Conservation (phyloP, 2,113 vertebrate genomes). For the Dryoscopus gambensis region DNA sequence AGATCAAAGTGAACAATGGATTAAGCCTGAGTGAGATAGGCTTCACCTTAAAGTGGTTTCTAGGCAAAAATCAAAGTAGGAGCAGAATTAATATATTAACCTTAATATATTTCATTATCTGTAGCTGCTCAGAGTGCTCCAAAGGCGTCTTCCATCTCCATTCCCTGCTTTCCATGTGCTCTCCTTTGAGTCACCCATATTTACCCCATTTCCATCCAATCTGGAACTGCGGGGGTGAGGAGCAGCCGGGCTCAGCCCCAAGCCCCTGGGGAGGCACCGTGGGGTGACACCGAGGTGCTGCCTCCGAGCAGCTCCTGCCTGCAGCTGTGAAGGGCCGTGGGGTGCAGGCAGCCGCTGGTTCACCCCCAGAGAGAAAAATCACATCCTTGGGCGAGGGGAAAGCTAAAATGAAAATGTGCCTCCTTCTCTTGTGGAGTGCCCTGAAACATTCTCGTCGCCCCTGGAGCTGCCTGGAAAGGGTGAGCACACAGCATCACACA, state of each 20-base stretch:
- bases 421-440: background rate
- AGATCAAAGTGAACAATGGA: background rate
- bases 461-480: background rate
- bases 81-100: background rate
- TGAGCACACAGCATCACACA: background rate
- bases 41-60: background rate
- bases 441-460: background rate
- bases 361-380: background rate
- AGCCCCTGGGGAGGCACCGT: rapidly evolving
- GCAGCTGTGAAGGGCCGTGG: too few relatives aligned
- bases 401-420: background rate
- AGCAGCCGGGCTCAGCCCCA: background rate
- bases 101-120: background rate
- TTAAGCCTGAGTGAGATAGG: background rate
- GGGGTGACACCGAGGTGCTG: background rate
- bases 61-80: background rate
- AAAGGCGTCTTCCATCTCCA: background rate
- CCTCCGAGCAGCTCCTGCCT: background rate
- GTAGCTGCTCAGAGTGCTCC: background rate
- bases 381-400: background rate
- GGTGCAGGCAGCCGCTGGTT: background rate
- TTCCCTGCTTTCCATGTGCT: background rate
- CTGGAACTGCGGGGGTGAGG: background rate
- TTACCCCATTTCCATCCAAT: background rate
- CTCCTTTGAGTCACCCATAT: background rate